Evolutionary conservation across 2,888 invertebrate species (phyloP).

Genomic region (Leptura quadrifasciata): DNA sequence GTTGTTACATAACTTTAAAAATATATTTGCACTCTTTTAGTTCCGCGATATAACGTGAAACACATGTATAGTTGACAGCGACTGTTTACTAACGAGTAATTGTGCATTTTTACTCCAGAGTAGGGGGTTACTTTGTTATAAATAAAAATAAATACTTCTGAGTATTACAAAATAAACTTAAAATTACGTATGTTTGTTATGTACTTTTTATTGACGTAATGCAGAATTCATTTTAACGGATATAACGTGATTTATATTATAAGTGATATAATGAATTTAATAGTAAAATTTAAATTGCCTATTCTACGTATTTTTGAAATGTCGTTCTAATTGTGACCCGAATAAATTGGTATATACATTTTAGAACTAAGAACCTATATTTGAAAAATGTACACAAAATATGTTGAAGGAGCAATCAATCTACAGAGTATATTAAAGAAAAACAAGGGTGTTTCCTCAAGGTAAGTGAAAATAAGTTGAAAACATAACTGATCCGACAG

Average conservation of each 20-base stretch:
- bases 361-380: neutral
- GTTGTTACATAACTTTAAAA: slow-evolving; percentile 55
- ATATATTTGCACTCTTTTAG: slow-evolving; percentile 50
- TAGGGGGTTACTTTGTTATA: neutral
- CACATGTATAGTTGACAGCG: slow-evolving; percentile 46
- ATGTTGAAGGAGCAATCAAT: too few relatives aligned
- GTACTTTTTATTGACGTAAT: neutral
- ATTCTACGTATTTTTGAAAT: neutral
- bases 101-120: slow-evolving; percentile 10
- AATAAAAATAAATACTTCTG: slow-evolving; percentile 10
- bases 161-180: neutral
- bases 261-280: neutral
- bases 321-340: neutral
- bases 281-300: neutral
- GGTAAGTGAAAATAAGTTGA: too few relatives aligned
- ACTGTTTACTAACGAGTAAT: slow-evolving; percentile 31
- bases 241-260: slow-evolving; percentile 7
- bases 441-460: too few relatives aligned
- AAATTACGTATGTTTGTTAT: neutral
- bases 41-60: slow-evolving; percentile 42
- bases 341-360: neutral
- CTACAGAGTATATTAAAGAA: too few relatives aligned
- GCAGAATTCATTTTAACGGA: neutral
- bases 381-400: too few relatives aligned
- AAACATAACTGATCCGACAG: too few relatives aligned